A percentile compares a stretch with the other conserved stretches of the same genome.
These are phyloP conservation scores for Bursaphelenchus mucronatus DNA, from an alignment of 1,140 invertebrate genomes.

Conservation along the genomic window DNA sequence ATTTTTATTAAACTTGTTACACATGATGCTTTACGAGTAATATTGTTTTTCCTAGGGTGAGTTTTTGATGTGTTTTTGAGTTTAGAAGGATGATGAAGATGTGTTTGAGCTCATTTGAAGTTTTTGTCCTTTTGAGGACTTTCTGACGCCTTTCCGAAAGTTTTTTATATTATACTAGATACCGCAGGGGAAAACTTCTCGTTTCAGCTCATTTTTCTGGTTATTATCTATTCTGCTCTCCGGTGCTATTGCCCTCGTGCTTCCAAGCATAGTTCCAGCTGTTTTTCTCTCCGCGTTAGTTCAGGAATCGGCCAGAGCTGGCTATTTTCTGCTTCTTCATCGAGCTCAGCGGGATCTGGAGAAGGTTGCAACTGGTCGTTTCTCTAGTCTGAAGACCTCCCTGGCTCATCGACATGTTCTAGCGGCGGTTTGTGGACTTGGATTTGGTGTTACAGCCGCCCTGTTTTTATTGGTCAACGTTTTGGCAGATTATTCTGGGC, in stretches of 20 bases:
- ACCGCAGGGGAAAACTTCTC: too few relatives aligned
- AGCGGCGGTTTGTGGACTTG: slow-evolving; percentile 47
- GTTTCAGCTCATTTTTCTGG: slow-evolving; percentile 43
- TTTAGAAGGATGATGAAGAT: background rate
- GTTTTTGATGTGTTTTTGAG: slow-evolving; percentile 15
- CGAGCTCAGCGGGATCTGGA: slow-evolving; percentile 41
- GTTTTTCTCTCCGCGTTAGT: slow-evolving; percentile 32
- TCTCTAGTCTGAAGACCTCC: slow-evolving; percentile 33
- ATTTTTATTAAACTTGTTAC: slow-evolving; percentile 37
- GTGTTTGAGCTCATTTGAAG: background rate
- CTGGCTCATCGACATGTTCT: slow-evolving; percentile 44
- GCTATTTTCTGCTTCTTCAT: slow-evolving; percentile 38
- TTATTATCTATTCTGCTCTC: slow-evolving; percentile 35
- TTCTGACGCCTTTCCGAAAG: background rate
- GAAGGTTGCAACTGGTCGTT: slow-evolving; percentile 36
- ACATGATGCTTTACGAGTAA: slow-evolving; percentile 42
- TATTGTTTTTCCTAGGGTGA: slow-evolving; percentile 43
- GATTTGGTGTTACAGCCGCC: slow-evolving; percentile 46
- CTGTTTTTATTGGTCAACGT: slow-evolving; percentile 44
- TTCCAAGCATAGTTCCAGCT: slow-evolving; percentile 15
- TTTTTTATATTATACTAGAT: background rate
- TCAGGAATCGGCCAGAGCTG: slow-evolving; percentile 32
- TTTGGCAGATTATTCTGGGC: slow-evolving; percentile 36
- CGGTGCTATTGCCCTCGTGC: slow-evolving; percentile 26
- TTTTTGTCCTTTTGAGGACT: background rate